Conservation (phyloP, 2,888 invertebrate genomes). For the Eudiplozoon nipponicum region DNA sequence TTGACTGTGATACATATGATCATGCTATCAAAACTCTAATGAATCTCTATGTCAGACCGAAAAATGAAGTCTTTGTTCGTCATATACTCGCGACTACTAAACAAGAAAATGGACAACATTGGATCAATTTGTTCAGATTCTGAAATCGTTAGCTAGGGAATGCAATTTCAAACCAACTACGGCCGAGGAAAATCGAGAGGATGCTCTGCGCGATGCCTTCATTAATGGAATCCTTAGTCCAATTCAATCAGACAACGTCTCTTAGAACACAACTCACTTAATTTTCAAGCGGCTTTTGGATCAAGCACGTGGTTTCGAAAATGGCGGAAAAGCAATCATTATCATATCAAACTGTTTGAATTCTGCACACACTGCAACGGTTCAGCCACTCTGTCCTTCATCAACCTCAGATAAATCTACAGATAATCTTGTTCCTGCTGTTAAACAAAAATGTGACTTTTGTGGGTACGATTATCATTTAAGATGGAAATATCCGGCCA, state of each 20-base stretch:
- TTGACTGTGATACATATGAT: conserved; percentile 5
- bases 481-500: no score
- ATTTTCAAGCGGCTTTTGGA: conserved; percentile 2
- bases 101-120: conserved; percentile 1
- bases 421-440: no score
- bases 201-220: conserved; percentile 6
- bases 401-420: no score
- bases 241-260: conserved; percentile 3
- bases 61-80: conserved; percentile 7
- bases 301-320: conserved; percentile 5
- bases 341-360: no score
- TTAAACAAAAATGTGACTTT: no score
- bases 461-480: no score
- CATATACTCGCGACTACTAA: conserved; percentile 5
- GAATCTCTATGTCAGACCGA: not conserved
- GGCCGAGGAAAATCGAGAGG: not conserved
- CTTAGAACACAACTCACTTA: not conserved
- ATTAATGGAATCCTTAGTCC: conserved; percentile 6
- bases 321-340: conserved; percentile 2
- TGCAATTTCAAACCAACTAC: conserved; percentile 3
- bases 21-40: not conserved
- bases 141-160: not conserved
- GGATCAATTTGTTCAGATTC: conserved; percentile 7
- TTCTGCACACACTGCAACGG: no score
- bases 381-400: no score